A percentile compares a stretch with the other conserved stretches of the same genome.
Conservation (phyloP, 2,888 invertebrate genomes). For the Drosophila kanekoi region DNA sequence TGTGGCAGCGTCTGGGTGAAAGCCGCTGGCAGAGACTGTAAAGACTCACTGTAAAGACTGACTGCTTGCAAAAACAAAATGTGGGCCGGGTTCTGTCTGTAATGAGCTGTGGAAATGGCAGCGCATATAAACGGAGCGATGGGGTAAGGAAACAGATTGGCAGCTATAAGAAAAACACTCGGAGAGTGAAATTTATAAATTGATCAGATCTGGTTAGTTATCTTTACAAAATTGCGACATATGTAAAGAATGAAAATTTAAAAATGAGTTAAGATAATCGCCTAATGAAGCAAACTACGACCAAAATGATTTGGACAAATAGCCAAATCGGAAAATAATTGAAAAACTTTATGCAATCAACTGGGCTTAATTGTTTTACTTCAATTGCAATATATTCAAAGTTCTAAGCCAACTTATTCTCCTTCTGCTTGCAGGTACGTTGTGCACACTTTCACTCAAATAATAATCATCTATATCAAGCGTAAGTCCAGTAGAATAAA, state of each 20-base stretch:
- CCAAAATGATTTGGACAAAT: too few relatives aligned
- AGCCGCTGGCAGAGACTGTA: constrained; percentile 31
- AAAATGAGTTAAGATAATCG: too few relatives aligned
- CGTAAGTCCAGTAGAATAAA: constrained; percentile 47
- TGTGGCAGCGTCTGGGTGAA: constrained; percentile 45
- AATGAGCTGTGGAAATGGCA: constrained; percentile 55
- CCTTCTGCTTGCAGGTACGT: constrained; percentile 62
- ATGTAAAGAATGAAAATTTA: too few relatives aligned
- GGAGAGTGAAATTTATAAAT: neutral
- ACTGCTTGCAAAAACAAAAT: constrained; percentile 9
- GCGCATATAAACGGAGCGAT: neutral
- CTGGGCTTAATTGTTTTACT: neutral
- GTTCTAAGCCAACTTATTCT: neutral
- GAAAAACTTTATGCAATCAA: neutral
- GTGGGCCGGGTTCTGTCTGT: constrained; percentile 35
- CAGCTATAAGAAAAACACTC: neutral
- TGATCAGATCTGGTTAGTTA: neutral
- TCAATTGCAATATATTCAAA: neutral
- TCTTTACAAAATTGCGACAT: neutral
- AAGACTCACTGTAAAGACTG: constrained; percentile 4
- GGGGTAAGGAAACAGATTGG: neutral
- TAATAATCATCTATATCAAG: constrained; percentile 38
- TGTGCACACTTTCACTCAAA: constrained; percentile 3
- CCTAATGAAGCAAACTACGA: too few relatives aligned
- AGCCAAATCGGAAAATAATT: too few relatives aligned